Base-by-base conservation (phyloP, 2,797 vertebrate species). In the Pogoniulus pusillus region DNA sequence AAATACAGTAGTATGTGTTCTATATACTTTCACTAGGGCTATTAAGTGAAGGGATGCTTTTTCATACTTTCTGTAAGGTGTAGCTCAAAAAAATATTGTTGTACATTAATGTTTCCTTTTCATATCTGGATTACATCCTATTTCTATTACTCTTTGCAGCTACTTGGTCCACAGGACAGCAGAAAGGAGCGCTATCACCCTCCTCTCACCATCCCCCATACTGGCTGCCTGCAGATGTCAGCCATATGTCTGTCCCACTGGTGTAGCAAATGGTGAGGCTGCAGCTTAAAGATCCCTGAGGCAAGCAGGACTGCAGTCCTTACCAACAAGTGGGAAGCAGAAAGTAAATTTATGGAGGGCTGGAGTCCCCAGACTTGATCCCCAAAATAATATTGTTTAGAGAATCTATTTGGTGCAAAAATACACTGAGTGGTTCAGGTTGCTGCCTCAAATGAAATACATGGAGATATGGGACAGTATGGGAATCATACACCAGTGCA, bases 401-500 rank as follows among this genome's bases (percentile, higher is more conserved):
- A 37, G 7, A 37, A 47, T 19, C 6, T 30, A 8, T 37, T 58
- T 85, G 51, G 15, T 47, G 18, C 20, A 82, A 85, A 75, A 16
- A 9, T 26, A 39, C 4, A 26, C 22, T 20, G 10, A 68, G 30
- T 29, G 20, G 15, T 23, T 85, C 26, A 30, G 35, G 4, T 4
- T 3, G 8, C 26, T 41, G 16, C 53, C 30, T 70, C 30, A 60
- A 15, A n/a, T 4, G 23, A 35, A 79, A 39, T 7, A 30, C 32
- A 16, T 30, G 30, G 24, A 47, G 15, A 4, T 55, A 45, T 49
- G 16, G 32, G 19, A 59, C 10, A n/a, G 3, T 9, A 11, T 0
- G 0, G 35, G 22, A 66, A 23, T 53, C 0, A 0, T 10, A 49
- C 16, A 69, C 4, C 18, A 15, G 26, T 10, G 26, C 26, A 62